Evolutionary conservation across 2,797 vertebrate species (phyloP).

Genomic region (Muscicapa striata): DNA sequence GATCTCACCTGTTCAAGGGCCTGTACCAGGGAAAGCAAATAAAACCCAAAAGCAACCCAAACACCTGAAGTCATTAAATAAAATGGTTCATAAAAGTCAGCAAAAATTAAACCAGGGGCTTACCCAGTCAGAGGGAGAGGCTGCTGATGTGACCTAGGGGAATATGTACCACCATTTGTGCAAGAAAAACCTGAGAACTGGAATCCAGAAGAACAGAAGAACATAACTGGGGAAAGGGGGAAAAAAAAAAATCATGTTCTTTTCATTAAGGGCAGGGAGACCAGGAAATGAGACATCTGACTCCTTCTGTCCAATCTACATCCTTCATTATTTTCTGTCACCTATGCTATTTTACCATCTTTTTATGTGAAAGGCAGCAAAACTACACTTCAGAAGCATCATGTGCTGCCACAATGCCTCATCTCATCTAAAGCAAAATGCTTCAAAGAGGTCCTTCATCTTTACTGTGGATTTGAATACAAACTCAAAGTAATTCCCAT

Average conservation of each 20-base stretch:
- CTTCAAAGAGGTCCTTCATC: not conserved
- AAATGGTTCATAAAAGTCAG: not conserved
- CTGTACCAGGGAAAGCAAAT: not conserved
- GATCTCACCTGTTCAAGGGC: not conserved
- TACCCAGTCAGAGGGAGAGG: not conserved
- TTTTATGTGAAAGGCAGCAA: not conserved
- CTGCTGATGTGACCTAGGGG: not conserved
- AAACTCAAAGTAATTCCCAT: not conserved
- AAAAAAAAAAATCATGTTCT: not conserved
- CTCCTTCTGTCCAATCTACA: not conserved
- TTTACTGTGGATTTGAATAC: not conserved
- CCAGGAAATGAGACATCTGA: not conserved
- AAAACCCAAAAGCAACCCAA: not conserved
- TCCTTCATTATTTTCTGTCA: not conserved
- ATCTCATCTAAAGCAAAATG: not conserved
- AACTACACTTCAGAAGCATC: not conserved
- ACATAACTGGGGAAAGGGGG: rapidly evolving
- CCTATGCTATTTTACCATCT: not conserved
- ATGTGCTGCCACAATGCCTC: rapidly evolving
- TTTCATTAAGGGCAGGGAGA: not conserved
- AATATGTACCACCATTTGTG: rapidly evolving
- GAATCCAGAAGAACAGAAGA: not conserved
- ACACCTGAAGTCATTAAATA: not conserved
- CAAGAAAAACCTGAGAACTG: not conserved
- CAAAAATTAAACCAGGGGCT: not conserved